These are phyloP conservation scores for Ptychochromis oligacanthus DNA, from an alignment of 2,113 vertebrate genomes.

Conservation along the genomic window DNA sequence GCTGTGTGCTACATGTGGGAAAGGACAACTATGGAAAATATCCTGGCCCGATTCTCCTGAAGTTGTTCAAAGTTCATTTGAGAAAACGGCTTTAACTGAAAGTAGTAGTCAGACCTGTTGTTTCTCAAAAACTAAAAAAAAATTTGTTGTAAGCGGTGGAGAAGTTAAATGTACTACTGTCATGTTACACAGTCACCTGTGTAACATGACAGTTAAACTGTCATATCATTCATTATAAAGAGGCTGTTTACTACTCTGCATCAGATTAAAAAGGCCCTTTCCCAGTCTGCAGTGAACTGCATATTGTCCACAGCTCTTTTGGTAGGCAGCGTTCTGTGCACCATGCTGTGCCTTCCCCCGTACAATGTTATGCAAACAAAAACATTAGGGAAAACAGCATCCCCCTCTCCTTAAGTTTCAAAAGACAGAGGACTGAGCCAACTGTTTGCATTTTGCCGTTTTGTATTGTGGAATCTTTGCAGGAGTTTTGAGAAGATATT, in stretches of 20 bases:
- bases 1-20: no score
- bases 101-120: background rate
- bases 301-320: conserved; percentile 1
- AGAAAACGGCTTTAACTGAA: background rate
- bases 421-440: background rate
- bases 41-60: no score
- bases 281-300: conserved; percentile 1
- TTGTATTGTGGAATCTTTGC: background rate
- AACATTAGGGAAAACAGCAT: background rate
- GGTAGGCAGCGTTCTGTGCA: background rate
- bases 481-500: background rate
- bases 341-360: background rate
- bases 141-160: background rate
- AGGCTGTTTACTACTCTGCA: background rate
- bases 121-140: background rate
- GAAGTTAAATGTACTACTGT: background rate
- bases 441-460: background rate
- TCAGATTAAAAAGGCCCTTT: background rate
- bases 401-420: background rate
- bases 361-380: background rate
- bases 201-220: background rate
- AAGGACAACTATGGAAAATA: no score
- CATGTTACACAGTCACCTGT: background rate
- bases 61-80: no score
- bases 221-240: background rate